A percentile compares a stretch with the other conserved stretches of the same genome.
Conservation (phyloP, 2,797 vertebrate genomes). For the Sebastes diaconus region DNA sequence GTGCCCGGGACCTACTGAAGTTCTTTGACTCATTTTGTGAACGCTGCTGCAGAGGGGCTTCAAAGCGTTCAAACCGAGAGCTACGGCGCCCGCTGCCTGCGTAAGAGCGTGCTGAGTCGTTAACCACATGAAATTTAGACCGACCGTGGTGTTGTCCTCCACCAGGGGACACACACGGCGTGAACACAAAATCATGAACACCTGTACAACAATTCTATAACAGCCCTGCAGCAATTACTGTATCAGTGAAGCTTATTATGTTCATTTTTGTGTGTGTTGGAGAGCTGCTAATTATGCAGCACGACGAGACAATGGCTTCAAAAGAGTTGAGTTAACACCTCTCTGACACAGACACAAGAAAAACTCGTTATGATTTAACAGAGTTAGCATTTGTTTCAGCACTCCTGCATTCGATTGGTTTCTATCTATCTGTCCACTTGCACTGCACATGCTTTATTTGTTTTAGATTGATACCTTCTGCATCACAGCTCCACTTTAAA, state of each 20-base stretch:
- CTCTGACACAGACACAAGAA: constrained; percentile 2
- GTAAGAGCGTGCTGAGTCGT: constrained; percentile 16
- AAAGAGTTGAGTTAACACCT: neutral
- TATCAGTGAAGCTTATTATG: neutral
- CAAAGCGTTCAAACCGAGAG: constrained; percentile 27
- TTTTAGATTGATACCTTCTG: neutral
- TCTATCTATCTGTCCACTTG: neutral
- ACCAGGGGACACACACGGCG: neutral
- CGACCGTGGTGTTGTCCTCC: constrained; percentile 14
- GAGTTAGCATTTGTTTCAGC: neutral
- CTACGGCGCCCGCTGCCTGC: constrained; percentile 13
- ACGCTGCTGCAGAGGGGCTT: constrained; percentile 24
- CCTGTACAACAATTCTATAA: neutral
- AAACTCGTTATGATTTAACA: constrained; percentile 25
- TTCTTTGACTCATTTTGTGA: constrained; percentile 37
- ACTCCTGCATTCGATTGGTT: neutral
- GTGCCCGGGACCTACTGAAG: constrained; percentile 16
- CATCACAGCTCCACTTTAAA: neutral
- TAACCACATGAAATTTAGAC: constrained; percentile 26
- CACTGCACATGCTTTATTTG: neutral
- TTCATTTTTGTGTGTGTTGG: neutral
- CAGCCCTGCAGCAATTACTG: neutral
- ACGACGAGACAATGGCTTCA: constrained; percentile 1
- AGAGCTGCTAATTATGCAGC: constrained; percentile 23
- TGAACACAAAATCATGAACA: constrained; percentile 6